Evolutionary conservation across 2,113 vertebrate species (phyloP), one percentile per base, ranked within the genome.

Genomic region (Terrapene triunguis): DNA sequence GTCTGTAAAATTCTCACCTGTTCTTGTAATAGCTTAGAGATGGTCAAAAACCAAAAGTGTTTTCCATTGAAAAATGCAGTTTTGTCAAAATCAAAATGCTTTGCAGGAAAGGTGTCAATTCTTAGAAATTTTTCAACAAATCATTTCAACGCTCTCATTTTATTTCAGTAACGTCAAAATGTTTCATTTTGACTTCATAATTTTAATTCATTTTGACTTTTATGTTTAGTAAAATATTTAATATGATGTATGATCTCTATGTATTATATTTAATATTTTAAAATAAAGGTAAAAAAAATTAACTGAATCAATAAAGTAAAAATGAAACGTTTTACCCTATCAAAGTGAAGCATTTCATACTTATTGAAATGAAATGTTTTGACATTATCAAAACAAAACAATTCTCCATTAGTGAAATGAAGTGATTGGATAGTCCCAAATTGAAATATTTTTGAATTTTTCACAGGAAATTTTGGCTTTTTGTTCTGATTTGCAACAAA

Each of bases 341-440:
- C 38, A 76, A 55, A 54, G 92, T 11, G 42, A 94, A 82, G 35
- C 65, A n/a, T 62, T 54, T 2, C 59, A 62, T 16, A 62, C 0
- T 84, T 87, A 89, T 88, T 25, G 25, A 22, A 19, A 9, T 4
- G 4, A 89, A 62, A 1, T 1, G 25, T 93, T 96, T 72, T 95
- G 48, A 95, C 80, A 48, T 92, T 80, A 89, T 94, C 29, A 80
- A 59, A 59, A 95, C 8, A 42, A 94, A 84, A 38, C 72, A n/a
- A 59, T 59, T 2, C 25, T 29, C 29, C 57, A 0, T 86, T 87
- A 90, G 84, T 38, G 35, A 22, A 21, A 50, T 29, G 53, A 89
- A 84, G 79, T 35, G 86, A 74, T 92, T 80, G 12, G 55, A 0
- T 88, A 89, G 55, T 80, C 92, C 91, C n/a, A 57, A 8, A 17